Evolutionary conservation across 2,888 invertebrate genomes (phyloP).

Genomic region (Eristalis arbustorum): DNA sequence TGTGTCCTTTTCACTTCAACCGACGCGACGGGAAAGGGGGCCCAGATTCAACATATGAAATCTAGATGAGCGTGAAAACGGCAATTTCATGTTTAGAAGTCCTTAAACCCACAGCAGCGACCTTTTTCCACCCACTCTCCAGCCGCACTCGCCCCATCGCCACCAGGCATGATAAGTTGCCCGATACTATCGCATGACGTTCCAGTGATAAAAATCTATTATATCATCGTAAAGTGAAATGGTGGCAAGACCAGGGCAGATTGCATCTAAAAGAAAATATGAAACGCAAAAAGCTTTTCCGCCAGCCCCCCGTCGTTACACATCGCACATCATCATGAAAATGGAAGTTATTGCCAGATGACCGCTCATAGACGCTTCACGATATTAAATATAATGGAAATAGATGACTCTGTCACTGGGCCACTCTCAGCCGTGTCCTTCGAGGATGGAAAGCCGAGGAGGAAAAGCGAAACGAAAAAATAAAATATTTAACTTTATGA

Average conservation of each 20-base stretch:
- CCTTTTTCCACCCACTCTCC: not conserved
- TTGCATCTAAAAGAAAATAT: slow-evolving; percentile 52
- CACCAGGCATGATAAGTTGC: slow-evolving; percentile 11
- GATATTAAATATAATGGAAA: slow-evolving; percentile 69
- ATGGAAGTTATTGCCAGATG: slow-evolving; percentile 39
- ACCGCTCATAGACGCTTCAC: slow-evolving; percentile 56
- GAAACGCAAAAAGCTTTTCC: slow-evolving; percentile 66
- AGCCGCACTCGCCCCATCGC: not conserved
- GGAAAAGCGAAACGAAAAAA: not conserved
- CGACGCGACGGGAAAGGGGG: too few relatives aligned
- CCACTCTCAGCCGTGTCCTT: slow-evolving; percentile 1
- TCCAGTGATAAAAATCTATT: slow-evolving; percentile 77
- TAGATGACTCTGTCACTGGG: slow-evolving; percentile 43
- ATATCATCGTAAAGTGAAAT: slow-evolving; percentile 73
- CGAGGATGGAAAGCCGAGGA: not conserved
- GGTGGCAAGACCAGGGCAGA: not conserved
- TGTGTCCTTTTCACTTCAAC: too few relatives aligned
- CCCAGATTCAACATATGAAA: not conserved
- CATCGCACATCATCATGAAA: slow-evolving; percentile 38
- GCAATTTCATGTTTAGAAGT: not conserved
- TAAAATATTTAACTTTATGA: slow-evolving; percentile 69
- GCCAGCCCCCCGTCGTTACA: slow-evolving; percentile 7
- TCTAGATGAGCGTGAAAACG: not conserved
- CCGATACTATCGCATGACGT: slow-evolving; percentile 66
- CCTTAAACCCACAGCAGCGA: not conserved